These are phyloP conservation scores for Porphyrio hochstetteri DNA, from an alignment of 2,113 vertebrate genomes.

Conservation along the genomic window DNA sequence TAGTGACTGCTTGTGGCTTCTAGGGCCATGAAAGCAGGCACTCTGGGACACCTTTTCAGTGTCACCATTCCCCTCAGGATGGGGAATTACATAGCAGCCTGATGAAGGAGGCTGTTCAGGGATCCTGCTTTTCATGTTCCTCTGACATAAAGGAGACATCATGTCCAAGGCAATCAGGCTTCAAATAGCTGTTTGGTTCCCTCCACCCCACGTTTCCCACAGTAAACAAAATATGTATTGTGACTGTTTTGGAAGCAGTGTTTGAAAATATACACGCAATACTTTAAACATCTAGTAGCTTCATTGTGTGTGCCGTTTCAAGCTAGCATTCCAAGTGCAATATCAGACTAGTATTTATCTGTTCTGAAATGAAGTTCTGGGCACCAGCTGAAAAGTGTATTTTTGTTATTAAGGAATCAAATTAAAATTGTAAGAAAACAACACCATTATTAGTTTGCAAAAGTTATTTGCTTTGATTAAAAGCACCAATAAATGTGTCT, in stretches of 20 bases:
- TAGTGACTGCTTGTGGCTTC: not conserved
- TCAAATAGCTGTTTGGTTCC: not conserved
- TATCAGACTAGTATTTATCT: not conserved
- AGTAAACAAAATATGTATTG: not conserved
- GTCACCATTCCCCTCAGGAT: not conserved
- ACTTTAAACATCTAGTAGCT: not conserved
- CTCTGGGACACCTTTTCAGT: not conserved
- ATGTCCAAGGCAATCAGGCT: not conserved
- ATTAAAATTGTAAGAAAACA: slow-evolving; percentile 74
- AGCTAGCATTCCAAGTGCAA: not conserved
- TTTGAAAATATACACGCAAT: not conserved
- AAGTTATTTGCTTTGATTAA: slow-evolving; percentile 83
- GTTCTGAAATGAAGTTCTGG: slow-evolving; percentile 48
- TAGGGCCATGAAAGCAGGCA: not conserved
- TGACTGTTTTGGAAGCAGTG: not conserved
- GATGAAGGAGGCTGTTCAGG: not conserved
- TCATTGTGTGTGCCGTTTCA: not conserved
- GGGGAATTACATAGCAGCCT: not conserved
- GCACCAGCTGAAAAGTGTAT: slow-evolving; percentile 63
- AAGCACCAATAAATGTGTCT: slow-evolving; percentile 78
- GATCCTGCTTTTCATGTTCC: not conserved
- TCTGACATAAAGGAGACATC: not conserved
- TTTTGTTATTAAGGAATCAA: slow-evolving; percentile 75
- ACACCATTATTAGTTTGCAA: slow-evolving; percentile 69
- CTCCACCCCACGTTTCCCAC: not conserved